Conservation (phyloP, 2,113 vertebrate species). For the Poeciliopsis turrubarensis region DNA sequence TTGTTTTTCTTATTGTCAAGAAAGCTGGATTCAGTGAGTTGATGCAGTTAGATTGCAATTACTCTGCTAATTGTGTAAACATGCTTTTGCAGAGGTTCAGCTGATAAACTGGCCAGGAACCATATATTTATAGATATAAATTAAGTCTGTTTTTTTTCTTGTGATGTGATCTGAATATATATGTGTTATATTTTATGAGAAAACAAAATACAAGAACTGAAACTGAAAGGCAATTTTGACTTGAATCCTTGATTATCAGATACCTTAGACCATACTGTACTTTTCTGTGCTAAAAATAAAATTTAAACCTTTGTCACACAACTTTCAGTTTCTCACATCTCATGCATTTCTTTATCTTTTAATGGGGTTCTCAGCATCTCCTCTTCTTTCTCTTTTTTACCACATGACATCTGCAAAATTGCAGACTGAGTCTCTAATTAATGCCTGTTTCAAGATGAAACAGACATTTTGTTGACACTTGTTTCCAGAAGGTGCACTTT, state of each 20-base stretch:
- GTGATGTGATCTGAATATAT: too few species aligned
- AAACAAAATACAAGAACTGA: too few species aligned
- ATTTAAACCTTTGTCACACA: neutral
- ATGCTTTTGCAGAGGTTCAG: neutral
- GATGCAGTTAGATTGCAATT: neutral
- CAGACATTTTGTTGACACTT: slow-evolving; percentile 37
- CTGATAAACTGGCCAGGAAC: neutral
- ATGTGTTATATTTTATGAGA: too few species aligned
- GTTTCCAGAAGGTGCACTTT: slow-evolving; percentile 49
- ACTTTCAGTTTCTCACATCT: neutral
- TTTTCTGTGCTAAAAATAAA: neutral
- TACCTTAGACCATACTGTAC: neutral
- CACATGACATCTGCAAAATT: slow-evolving; percentile 13
- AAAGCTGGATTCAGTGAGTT: too few species aligned
- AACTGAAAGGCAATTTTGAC: neutral
- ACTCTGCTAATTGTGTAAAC: neutral
- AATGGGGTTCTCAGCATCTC: neutral
- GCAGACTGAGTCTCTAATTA: slow-evolving; percentile 19
- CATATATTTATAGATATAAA: neutral
- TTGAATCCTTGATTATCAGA: neutral
- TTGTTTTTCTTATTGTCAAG: too few species aligned
- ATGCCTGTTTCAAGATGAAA: slow-evolving; percentile 45
- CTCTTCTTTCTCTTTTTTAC: slow-evolving; percentile 7
- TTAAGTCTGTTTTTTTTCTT: neutral
- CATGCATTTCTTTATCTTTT: neutral